A percentile compares a stretch with the other conserved stretches of the same genome.
These are phyloP conservation scores for Ursus arctos DNA, from an alignment of 2,113 vertebrate genomes.

Conservation along the genomic window DNA sequence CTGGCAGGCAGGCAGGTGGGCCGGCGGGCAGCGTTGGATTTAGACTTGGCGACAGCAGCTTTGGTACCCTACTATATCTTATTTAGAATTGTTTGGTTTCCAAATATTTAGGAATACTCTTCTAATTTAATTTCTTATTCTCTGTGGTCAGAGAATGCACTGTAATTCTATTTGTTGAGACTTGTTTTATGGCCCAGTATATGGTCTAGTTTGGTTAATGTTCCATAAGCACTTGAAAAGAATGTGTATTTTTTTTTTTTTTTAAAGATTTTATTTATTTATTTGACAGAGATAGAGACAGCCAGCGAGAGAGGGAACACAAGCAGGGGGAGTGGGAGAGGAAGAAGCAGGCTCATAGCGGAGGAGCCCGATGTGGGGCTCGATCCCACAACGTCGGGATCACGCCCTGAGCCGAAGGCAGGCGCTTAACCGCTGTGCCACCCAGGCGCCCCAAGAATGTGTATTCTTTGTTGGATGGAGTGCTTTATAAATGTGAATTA, in stretches of 20 bases:
- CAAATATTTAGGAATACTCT: not conserved
- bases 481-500: slow-evolving; percentile 8
- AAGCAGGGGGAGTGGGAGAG: no score
- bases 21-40: not conserved
- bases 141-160: not conserved
- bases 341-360: no score
- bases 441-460: no score
- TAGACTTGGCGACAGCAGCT: not conserved
- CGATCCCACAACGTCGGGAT: no score
- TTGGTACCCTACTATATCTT: not conserved
- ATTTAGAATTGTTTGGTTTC: slow-evolving; percentile 37
- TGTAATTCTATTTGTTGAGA: not conserved
- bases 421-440: no score
- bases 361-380: no score
- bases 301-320: no score
- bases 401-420: no score
- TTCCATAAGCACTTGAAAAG: not conserved
- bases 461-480: not conserved
- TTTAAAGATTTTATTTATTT: no score
- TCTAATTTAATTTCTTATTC: slow-evolving; percentile 15
- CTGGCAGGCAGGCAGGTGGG: not conserved
- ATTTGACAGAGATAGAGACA: no score
- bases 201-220: not conserved
- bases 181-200: not conserved
- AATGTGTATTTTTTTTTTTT: not conserved